Evolutionary conservation across 1,140 invertebrate genomes (phyloP).

Genomic region (Drosophila guanche): DNA sequence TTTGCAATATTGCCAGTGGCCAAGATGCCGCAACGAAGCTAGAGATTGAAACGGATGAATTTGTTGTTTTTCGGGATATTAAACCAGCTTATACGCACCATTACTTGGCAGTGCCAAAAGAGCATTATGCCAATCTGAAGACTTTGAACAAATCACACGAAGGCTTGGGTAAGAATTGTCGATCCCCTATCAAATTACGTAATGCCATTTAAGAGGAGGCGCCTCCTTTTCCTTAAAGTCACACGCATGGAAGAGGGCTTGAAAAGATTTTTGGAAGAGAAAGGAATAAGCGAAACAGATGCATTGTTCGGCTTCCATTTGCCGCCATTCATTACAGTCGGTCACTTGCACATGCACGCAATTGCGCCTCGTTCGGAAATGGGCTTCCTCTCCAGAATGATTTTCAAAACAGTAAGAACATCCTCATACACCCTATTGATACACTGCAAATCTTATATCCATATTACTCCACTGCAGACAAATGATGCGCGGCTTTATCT

Average conservation of each 20-base stretch:
- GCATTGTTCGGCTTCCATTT: conserved; percentile 93
- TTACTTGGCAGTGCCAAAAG: conserved; percentile 91
- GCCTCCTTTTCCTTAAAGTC: conserved; percentile 46
- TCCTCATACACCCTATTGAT: no score
- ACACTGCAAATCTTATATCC: background rate
- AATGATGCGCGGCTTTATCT: conserved; percentile 21
- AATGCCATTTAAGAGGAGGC: background rate
- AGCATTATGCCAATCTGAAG: conserved; percentile 90
- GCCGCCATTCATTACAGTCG: conserved; percentile 93
- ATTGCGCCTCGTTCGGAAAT: conserved; percentile 92
- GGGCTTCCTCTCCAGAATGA: conserved; percentile 87
- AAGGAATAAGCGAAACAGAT: conserved; percentile 85
- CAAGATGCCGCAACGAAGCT: conserved; percentile 85
- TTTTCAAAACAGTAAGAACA: conserved; percentile 91
- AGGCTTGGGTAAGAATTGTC: conserved; percentile 86
- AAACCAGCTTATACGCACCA: conserved; percentile 92
- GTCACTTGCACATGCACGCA: conserved; percentile 94
- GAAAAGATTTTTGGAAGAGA: conserved; percentile 39
- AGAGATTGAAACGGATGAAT: conserved; percentile 89
- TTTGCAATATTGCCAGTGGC: conserved; percentile 89
- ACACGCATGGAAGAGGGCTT: conserved; percentile 44
- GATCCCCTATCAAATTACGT: no score
- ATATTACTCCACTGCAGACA: conserved; percentile 10
- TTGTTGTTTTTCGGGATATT: conserved; percentile 93
- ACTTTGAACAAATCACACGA: conserved; percentile 87